phyloP scores from a whole-genome alignment of 2,113 vertebrate species.

The Neotragus pygmaeus region DNA sequence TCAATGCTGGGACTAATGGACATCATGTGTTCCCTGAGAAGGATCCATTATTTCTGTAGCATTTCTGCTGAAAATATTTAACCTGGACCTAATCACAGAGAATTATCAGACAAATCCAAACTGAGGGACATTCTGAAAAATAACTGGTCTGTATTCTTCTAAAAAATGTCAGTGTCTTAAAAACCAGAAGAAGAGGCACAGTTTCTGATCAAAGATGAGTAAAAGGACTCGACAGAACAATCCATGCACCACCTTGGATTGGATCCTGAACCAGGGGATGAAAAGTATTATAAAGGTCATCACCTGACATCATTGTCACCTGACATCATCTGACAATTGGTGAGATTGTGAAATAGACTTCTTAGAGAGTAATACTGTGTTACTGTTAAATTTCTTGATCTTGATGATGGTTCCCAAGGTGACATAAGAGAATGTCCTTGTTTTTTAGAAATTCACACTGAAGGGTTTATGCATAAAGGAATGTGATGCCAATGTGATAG shows the following conservation, averaged over 20 bases:
- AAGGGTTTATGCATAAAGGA: neutral
- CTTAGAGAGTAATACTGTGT: no score
- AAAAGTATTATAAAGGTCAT: neutral
- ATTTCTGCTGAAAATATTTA: neutral
- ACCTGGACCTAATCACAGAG: neutral
- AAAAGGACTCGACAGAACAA: neutral
- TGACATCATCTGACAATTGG: neutral
- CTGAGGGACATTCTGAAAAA: neutral
- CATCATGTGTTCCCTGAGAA: neutral
- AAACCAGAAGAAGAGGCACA: neutral
- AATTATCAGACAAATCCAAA: neutral
- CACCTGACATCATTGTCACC: neutral
- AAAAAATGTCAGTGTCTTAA: neutral
- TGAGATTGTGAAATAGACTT: neutral
- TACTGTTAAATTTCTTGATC: neutral
- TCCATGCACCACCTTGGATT: neutral
- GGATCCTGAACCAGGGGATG: neutral
- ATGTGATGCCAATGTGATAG: neutral
- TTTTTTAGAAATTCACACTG: neutral
- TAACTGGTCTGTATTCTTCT: neutral
- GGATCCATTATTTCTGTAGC: neutral
- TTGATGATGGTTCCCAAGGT: neutral
- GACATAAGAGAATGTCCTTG: neutral
- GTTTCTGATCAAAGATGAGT: neutral
- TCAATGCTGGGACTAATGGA: neutral